These are phyloP conservation scores for Trichomalopsis sarcophagae DNA, from an alignment of 1,140 invertebrate genomes.

Conservation along the genomic window DNA sequence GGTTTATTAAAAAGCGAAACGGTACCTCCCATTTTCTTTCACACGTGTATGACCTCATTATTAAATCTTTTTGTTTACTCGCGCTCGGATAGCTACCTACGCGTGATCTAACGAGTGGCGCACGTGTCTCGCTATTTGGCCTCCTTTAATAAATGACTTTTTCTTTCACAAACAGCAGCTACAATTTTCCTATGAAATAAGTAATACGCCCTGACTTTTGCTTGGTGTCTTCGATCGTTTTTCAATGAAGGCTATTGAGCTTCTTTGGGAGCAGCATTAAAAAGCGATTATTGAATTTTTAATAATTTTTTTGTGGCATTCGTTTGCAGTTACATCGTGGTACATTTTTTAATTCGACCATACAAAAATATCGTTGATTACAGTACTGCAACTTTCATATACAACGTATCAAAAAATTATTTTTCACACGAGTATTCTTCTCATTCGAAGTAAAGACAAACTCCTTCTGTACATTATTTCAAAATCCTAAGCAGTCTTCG, in stretches of 20 bases:
- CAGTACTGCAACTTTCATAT: background rate
- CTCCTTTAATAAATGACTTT: constrained; percentile 7
- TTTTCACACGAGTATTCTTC: background rate
- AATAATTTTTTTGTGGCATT: background rate
- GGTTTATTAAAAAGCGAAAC: too few relatives aligned
- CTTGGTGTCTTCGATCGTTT: background rate
- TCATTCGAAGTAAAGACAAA: background rate
- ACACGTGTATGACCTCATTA: too few relatives aligned
- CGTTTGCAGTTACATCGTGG: too few relatives aligned
- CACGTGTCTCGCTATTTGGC: background rate
- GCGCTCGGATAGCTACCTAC: background rate
- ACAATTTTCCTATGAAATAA: constrained; percentile 1
- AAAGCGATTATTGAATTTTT: background rate
- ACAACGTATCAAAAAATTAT: background rate
- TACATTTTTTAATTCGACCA: too few relatives aligned
- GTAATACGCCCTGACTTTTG: background rate
- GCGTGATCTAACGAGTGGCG: background rate
- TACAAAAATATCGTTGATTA: background rate
- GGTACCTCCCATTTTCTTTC: too few relatives aligned
- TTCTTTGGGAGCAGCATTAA: background rate
- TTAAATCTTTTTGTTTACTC: too few relatives aligned
- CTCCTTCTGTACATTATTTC: background rate
- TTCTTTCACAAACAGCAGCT: background rate
- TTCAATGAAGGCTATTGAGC: background rate
- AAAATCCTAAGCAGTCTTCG: too few relatives aligned